Evolutionary conservation across 2,888 invertebrate species (phyloP), one percentile per base, ranked within the genome.

Genomic region (Prostheceraeus crozeri): DNA sequence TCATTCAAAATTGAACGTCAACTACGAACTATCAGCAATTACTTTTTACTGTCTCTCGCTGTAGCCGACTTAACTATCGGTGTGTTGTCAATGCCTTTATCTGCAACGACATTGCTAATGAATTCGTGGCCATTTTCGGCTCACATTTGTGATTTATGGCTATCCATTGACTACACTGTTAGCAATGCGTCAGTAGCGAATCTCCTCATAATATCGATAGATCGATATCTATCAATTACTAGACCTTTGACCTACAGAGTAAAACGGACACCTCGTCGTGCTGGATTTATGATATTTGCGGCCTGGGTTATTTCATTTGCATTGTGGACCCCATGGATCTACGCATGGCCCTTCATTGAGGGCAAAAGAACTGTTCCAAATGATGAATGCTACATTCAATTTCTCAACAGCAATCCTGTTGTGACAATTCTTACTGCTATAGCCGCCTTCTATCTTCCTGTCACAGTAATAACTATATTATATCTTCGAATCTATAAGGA

Each of bases 271-370:
- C 90, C 90, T 63, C 83, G 83, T 69, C 84, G 87, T 70, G 96
- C 94, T 54, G 86, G 87, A 16, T 81, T 86, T 66, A 93, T 94
- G 91, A 96, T 98, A 68, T 86, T 80, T 19, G 84, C 85, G 69
- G 94, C 94, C 55, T 98, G 96, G 91, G 86, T 90, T 54, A 85
- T 96, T 68, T 93, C 93, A 65, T 77, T 89, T 65, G 78, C 93
- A 61, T 79, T 98, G 61, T 98, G 96, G 96, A 93, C 94, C 14
- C 96, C 96, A 1, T 96, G 93, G 93, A 96, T 98, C 72, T 89
- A 91, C 79, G 86, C 89, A 66, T 98, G 94, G 94, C 96, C 96
- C 54, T 89, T 93, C 75, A 90, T 98, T 68, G 94, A 96, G 79
- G 94, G 77, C 8, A 58, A 67, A 46, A 2, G 61, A 36, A 36